Evolutionary conservation across 2,113 vertebrate genomes (phyloP).

Genomic region (Eulemur macaco): DNA sequence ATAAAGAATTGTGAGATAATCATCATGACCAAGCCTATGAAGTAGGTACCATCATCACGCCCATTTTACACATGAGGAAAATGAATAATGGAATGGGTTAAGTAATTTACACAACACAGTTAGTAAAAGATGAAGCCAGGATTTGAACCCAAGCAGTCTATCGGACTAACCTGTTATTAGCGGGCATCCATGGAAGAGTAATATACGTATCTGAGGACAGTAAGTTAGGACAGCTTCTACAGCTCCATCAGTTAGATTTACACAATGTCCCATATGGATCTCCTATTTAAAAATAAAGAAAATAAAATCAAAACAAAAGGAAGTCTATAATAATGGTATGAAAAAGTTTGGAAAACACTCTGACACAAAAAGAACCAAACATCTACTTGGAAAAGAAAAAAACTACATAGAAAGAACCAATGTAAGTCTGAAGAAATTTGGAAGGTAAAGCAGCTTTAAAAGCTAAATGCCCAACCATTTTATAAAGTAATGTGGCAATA

Average conservation of each 20-base stretch:
- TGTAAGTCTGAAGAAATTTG: not conserved
- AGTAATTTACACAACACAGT: not conserved
- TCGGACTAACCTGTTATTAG: conserved; percentile 88
- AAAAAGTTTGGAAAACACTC: not conserved
- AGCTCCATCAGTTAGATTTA: conserved; percentile 87
- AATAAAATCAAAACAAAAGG: not conserved
- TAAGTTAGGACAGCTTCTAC: conserved; percentile 88
- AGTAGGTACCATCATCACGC: not conserved
- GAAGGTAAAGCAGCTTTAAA: not conserved
- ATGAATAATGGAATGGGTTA: not conserved
- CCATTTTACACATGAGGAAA: not conserved
- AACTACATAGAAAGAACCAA: not conserved
- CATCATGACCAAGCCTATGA: not conserved
- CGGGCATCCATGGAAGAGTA: conserved; percentile 91
- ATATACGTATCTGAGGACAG: conserved; percentile 88
- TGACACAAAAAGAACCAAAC: not conserved
- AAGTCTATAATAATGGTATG: not conserved
- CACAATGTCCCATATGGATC: conserved; percentile 90
- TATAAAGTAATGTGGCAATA: not conserved
- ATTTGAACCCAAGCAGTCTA: not conserved
- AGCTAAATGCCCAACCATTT: conserved; percentile 11
- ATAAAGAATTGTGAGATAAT: not conserved
- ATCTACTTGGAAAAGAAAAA: conserved; percentile 16
- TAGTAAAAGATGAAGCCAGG: not conserved
- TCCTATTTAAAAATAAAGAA: conserved; percentile 82